Percentiles rank a stretch among this genome's conserved stretches.
These are phyloP conservation scores for Euthynnus affinis DNA, from an alignment of 2,797 vertebrate genomes.

Conservation along the genomic window DNA sequence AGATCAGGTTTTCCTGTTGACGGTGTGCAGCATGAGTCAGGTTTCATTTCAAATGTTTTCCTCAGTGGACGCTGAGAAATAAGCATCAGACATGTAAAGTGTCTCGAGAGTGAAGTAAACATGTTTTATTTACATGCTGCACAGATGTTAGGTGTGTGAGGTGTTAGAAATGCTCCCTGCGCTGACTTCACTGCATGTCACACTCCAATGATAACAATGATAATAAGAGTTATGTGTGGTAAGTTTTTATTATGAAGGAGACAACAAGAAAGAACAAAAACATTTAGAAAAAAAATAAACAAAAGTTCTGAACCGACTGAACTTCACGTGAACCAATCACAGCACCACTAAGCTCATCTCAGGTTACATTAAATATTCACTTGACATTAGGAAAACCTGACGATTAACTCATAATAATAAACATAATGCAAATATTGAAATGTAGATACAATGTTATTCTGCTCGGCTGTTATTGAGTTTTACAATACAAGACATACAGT, in stretches of 20 bases:
- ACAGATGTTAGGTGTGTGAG: too few relatives aligned
- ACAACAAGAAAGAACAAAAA: background rate
- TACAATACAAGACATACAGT: conserved; percentile 19
- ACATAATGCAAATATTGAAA: background rate
- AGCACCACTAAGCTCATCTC: background rate
- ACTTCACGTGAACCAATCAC: background rate
- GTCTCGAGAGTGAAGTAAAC: conserved; percentile 20
- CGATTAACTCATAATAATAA: background rate
- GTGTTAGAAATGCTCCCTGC: conserved; percentile 11
- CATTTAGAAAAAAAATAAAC: background rate
- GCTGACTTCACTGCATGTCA: background rate
- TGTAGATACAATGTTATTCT: conserved; percentile 23
- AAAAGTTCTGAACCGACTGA: background rate
- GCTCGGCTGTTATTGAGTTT: conserved; percentile 13
- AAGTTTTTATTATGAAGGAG: background rate
- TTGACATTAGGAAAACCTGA: conserved; percentile 8
- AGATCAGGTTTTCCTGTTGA: background rate
- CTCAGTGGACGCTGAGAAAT: background rate
- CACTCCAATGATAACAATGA: background rate
- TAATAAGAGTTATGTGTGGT: background rate
- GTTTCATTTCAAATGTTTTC: background rate
- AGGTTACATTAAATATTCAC: conserved; percentile 35
- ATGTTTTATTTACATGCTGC: conserved; percentile 61
- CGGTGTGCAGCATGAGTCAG: background rate
- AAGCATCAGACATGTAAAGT: background rate